These are phyloP conservation scores for Coboldia fuscipes DNA, from an alignment of 1,140 invertebrate species.

Conservation along the genomic window DNA sequence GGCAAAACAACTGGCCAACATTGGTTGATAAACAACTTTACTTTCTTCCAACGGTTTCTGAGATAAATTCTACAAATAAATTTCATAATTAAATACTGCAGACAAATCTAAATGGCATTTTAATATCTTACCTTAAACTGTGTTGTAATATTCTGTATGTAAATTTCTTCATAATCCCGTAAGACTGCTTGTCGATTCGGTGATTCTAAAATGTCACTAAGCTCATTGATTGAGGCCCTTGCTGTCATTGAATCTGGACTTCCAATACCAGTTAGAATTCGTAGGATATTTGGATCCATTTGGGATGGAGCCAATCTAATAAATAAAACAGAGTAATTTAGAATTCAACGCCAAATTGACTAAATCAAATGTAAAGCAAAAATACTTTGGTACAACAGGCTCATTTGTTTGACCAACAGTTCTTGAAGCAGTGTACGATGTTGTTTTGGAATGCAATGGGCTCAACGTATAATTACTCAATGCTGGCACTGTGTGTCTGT, in stretches of 20 bases:
- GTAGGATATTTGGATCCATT: conserved; percentile 17
- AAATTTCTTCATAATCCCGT: conserved; percentile 20
- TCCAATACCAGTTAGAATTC: conserved; percentile 15
- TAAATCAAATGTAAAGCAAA: background rate
- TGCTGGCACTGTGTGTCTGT: no score
- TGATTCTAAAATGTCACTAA: conserved; percentile 16
- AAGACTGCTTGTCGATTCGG: conserved; percentile 19
- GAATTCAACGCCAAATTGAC: background rate
- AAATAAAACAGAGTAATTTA: no score
- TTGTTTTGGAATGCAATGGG: background rate
- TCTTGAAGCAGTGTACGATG: conserved; percentile 5
- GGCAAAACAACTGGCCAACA: conserved; percentile 63
- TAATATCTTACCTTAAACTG: conserved; percentile 14
- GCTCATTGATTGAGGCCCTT: conserved; percentile 16
- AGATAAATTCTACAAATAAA: conserved; percentile 25
- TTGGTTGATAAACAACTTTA: conserved; percentile 67
- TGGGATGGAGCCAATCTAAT: conserved; percentile 16
- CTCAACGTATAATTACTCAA: conserved; percentile 6
- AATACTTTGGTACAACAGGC: conserved; percentile 4
- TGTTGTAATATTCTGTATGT: conserved; percentile 18
- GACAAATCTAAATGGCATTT: conserved; percentile 14
- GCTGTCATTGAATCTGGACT: conserved; percentile 15
- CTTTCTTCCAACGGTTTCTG: conserved; percentile 59
- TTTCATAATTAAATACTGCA: conserved; percentile 19
- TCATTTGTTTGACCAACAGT: conserved; percentile 6